phyloP scores from a whole-genome alignment of 1,140 invertebrate species.

The Eueides isabella region DNA sequence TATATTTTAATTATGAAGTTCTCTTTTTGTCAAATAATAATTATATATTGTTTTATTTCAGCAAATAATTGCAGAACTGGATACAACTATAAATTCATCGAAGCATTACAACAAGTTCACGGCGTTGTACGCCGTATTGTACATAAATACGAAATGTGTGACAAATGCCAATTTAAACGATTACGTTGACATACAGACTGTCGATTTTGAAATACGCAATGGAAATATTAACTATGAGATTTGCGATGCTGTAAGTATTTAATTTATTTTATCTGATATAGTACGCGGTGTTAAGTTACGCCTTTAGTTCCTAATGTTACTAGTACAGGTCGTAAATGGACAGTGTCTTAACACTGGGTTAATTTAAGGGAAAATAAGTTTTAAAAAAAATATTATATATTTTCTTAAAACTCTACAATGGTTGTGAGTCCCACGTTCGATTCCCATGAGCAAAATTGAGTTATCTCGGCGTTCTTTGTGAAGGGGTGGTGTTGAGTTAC shows the following conservation, averaged over 20 bases:
- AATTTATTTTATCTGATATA: not conserved
- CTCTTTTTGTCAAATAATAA: not conserved
- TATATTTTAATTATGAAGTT: no score
- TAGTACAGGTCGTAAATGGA: no score
- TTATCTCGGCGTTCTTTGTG: no score
- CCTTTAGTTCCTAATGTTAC: no score
- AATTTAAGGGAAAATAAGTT: no score
- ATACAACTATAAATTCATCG: not conserved
- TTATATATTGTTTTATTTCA: not conserved
- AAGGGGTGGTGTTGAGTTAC: no score
- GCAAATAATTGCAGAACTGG: not conserved
- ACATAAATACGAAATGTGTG: not conserved
- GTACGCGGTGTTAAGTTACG: no score
- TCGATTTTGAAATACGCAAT: constrained; percentile 6
- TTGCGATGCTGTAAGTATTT: constrained; percentile 9
- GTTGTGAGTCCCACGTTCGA: no score
- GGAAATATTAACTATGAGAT: constrained; percentile 4
- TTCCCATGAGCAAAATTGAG: no score
- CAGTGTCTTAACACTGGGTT: no score
- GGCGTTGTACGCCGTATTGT: not conserved
- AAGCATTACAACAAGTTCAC: not conserved
- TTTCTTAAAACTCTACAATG: no score
- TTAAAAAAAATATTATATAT: no score
- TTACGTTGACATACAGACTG: constrained; percentile 7
- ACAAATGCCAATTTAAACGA: not conserved